These are phyloP conservation scores for Philypnodon macrostomus DNA, from an alignment of 2,797 vertebrate species.

Conservation along the genomic window DNA sequence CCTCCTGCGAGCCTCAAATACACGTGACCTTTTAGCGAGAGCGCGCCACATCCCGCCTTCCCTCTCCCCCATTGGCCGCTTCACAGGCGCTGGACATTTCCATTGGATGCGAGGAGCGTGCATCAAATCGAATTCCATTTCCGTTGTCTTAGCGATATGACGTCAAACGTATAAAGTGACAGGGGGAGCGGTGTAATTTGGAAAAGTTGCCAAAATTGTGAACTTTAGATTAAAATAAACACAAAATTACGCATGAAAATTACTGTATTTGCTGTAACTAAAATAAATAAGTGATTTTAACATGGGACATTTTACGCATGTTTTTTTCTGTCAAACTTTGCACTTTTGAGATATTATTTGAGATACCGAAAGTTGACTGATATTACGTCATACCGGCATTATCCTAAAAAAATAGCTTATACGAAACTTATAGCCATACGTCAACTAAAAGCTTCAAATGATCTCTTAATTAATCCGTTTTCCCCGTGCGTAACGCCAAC, in stretches of 20 bases:
- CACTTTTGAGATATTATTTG: too few species aligned
- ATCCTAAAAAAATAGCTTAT: not conserved
- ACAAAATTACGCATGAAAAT: not conserved
- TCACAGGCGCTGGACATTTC: slow-evolving; percentile 37
- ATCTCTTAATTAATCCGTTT: not conserved
- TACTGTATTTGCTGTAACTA: not conserved
- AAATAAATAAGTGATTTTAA: not conserved
- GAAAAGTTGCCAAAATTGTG: slow-evolving; percentile 16
- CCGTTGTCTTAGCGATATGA: slow-evolving; percentile 70
- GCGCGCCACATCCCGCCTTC: slow-evolving; percentile 30
- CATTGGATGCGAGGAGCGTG: slow-evolving; percentile 60
- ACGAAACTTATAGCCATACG: not conserved
- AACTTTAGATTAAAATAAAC: not conserved
- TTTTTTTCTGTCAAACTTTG: too few species aligned
- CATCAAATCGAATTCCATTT: slow-evolving; percentile 56
- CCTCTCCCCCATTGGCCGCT: slow-evolving; percentile 56
- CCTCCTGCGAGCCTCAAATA: slow-evolving; percentile 60
- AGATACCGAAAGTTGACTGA: too few species aligned
- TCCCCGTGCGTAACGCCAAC: not conserved
- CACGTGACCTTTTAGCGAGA: slow-evolving; percentile 64
- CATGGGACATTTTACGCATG: not conserved
- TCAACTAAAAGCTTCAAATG: not conserved
- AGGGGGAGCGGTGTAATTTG: slow-evolving; percentile 28
- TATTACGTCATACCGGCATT: not conserved
- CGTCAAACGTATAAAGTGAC: slow-evolving; percentile 71